phyloP scores from a whole-genome alignment of 2,888 invertebrate species.

The Sphecodes monilicornis region DNA sequence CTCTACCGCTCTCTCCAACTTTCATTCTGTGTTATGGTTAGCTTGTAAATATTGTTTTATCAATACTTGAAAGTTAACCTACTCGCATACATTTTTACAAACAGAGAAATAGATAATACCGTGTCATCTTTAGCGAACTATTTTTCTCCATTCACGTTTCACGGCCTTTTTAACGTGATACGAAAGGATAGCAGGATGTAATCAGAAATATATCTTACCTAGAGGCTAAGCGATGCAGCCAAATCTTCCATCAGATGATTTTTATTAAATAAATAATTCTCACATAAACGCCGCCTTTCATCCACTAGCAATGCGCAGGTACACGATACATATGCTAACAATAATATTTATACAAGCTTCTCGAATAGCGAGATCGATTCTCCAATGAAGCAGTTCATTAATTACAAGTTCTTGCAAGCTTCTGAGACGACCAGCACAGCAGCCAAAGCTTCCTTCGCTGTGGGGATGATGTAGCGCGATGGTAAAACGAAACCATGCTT shows the following conservation, averaged over 20 bases:
- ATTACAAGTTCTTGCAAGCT: constrained; percentile 82
- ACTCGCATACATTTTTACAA: too few relatives aligned
- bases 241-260: not conserved
- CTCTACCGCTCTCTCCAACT: not conserved
- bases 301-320: constrained; percentile 7
- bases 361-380: not conserved
- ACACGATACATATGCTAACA: constrained; percentile 6
- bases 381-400: constrained; percentile 1
- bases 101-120: not conserved
- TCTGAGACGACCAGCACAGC: constrained; percentile 89
- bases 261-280: constrained; percentile 62
- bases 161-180: too few relatives aligned
- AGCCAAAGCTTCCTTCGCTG: constrained; percentile 91
- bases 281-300: constrained; percentile 9
- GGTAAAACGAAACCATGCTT: constrained; percentile 95
- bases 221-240: not conserved
- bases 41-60: not conserved
- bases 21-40: not conserved
- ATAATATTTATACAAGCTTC: constrained; percentile 43
- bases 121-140: too few relatives aligned
- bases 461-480: constrained; percentile 90
- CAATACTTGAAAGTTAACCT: not conserved
- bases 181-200: not conserved
- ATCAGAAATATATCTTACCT: not conserved
- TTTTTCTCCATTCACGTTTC: too few relatives aligned